Conservation (phyloP, 2,888 invertebrate species). For the Drosophila buzzatii region DNA sequence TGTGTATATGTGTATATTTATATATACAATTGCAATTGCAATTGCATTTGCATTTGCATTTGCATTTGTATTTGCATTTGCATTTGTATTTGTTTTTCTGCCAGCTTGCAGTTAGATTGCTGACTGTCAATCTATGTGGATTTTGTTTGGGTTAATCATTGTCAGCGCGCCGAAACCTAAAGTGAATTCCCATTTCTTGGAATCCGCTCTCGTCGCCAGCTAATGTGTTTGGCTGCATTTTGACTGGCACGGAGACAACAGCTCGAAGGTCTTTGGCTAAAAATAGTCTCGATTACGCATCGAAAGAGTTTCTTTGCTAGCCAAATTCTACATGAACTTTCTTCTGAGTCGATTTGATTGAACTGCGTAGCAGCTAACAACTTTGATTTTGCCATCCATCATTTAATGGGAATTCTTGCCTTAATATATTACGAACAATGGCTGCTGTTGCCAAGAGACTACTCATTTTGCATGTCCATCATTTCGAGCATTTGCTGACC, state of each 20-base stretch:
- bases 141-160: constrained; percentile 58
- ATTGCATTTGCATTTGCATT: neutral
- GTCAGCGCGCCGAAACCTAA: constrained; percentile 42
- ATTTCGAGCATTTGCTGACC: constrained; percentile 9
- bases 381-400: constrained; percentile 37
- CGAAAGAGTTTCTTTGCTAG: neutral
- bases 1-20: neutral
- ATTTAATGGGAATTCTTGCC: constrained; percentile 18
- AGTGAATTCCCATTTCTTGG: constrained; percentile 49
- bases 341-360: neutral
- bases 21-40: neutral
- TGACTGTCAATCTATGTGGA: constrained; percentile 57
- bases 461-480: constrained; percentile 44
- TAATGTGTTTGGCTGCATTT: constrained; percentile 42
- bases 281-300: constrained; percentile 20
- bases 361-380: neutral
- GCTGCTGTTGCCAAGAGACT: constrained; percentile 25
- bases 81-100: constrained; percentile 9
- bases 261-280: constrained; percentile 47
- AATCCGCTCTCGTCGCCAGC: constrained; percentile 13
- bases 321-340: neutral
- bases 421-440: constrained; percentile 9
- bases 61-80: neutral
- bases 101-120: constrained; percentile 16
- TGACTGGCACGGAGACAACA: constrained; percentile 42